Percentiles rank a stretch among this genome's conserved stretches.
phyloP scores from a whole-genome alignment of 1,140 invertebrate genomes.

The Drosophila bocki region DNA sequence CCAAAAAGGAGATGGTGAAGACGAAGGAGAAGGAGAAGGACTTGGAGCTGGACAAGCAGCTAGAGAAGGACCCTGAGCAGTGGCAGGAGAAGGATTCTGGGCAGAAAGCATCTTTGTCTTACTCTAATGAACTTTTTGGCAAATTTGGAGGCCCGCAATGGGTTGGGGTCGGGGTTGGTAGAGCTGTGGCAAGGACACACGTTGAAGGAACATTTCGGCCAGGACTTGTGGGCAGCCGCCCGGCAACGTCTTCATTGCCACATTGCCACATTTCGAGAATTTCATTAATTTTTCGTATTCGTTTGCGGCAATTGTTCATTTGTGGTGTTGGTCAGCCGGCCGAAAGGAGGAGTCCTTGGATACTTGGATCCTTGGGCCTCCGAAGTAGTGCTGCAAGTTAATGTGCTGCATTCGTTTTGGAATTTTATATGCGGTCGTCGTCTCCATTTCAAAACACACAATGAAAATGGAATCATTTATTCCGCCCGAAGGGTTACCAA shows the following conservation, averaged over 20 bases:
- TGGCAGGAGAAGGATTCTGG: not conserved
- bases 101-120: conserved; percentile 45
- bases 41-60: not conserved
- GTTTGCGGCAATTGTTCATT: conserved; percentile 65
- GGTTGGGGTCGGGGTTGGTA: not conserved
- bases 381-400: conserved; percentile 40
- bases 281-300: conserved; percentile 67
- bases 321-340: conserved; percentile 40
- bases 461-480: conserved; percentile 44
- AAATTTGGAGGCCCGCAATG: conserved; percentile 60
- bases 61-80: not conserved
- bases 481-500: conserved; percentile 8
- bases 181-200: conserved; percentile 35
- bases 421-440: conserved; percentile 56
- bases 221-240: conserved; percentile 30
- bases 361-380: not conserved
- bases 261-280: conserved; percentile 58
- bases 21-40: not conserved
- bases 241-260: conserved; percentile 56
- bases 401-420: conserved; percentile 54
- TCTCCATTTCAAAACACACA: conserved; percentile 39
- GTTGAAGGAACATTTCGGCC: conserved; percentile 23
- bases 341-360: conserved; percentile 15
- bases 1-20: not conserved
- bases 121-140: conserved; percentile 65